A percentile compares a stretch with the other conserved stretches of the same genome.
Conservation (phyloP, 1,140 invertebrate species). For the Archegozetes longisetosus region DNA sequence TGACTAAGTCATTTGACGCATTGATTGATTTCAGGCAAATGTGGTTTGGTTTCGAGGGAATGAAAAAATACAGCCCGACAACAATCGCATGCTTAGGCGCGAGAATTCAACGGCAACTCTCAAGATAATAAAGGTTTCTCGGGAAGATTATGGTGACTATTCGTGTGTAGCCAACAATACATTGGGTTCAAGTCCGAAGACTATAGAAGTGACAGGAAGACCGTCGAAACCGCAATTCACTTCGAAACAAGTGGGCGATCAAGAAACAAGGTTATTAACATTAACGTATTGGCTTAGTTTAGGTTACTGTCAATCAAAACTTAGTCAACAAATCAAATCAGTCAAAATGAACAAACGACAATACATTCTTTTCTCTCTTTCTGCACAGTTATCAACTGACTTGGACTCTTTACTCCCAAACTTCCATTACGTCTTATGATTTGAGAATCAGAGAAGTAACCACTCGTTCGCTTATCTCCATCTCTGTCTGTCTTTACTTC, state of each 20-base stretch:
- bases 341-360: not conserved
- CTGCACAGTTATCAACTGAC: slow-evolving; percentile 1
- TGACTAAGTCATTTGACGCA: not conserved
- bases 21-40: not conserved
- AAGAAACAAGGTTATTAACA: slow-evolving; percentile 5
- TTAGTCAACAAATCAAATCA: not conserved
- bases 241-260: not conserved
- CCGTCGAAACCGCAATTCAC: slow-evolving; percentile 9
- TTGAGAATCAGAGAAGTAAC: slow-evolving; percentile 1
- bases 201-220: slow-evolving; percentile 8
- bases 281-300: not conserved
- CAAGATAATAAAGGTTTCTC: not conserved
- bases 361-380: not conserved
- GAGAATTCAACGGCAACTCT: slow-evolving; percentile 1
- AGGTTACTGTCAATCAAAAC: not conserved
- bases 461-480: not conserved
- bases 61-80: not conserved
- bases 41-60: not conserved
- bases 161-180: slow-evolving; percentile 1
- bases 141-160: slow-evolving; percentile 1
- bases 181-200: not conserved
- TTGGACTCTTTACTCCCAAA: slow-evolving; percentile 6
- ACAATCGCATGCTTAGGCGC: not conserved
- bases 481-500: too few species aligned
- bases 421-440: not conserved